Evolutionary conservation across 1,140 invertebrate genomes (phyloP), one percentile per base, ranked within the genome.

Genomic region (Lepidurus apus): DNA sequence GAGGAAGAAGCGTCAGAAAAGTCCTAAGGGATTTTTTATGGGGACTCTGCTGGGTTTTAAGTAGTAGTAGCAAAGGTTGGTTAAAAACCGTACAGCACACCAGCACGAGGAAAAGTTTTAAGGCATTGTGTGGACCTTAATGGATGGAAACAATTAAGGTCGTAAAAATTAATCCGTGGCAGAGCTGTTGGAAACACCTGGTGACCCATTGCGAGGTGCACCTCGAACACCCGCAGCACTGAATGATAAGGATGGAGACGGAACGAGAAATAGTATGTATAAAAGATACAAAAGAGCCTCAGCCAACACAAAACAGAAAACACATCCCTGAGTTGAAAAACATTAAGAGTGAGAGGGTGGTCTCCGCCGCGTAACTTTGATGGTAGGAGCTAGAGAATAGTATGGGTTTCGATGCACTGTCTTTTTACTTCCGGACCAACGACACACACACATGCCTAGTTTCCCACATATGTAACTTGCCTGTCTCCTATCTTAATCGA

Each of bases 71-170:
- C 53, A 7, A 21, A 65, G 13, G 53, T n/a, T n/a, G 53, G 53
- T 17, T 65, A 65, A 65, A 65, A 65, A 21, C 53, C 13, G 53
- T n/a, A 21, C n/a, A 65, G 53, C 53, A n/a, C 53, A 13, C 9
- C n/a, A 9, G 53, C 53, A 21, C 9, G n/a, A 65, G 21, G 53
- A 65, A 65, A 65, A 65, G 53, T 65, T 65, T 65, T 9, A 7
- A 9, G 53, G 53, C 21, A 65, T 65, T 65, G 53, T 65, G 53
- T 65, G 53, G 34, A 65, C 53, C 53, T 65, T 65, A 65, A 65
- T 65, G 53, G 53, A 65, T 65, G 53, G 53, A 65, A 65, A 65
- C 53, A 65, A 65, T 65, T 65, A 65, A 65, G 53, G 53, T 65
- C 53, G 53, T 65, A 65, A 65, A 65, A 65, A 65, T 65, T 65